A percentile compares a stretch with the other conserved stretches of the same genome.
phyloP scores from a whole-genome alignment of 2,888 invertebrate genomes.

The Diadegma fenestrale region DNA sequence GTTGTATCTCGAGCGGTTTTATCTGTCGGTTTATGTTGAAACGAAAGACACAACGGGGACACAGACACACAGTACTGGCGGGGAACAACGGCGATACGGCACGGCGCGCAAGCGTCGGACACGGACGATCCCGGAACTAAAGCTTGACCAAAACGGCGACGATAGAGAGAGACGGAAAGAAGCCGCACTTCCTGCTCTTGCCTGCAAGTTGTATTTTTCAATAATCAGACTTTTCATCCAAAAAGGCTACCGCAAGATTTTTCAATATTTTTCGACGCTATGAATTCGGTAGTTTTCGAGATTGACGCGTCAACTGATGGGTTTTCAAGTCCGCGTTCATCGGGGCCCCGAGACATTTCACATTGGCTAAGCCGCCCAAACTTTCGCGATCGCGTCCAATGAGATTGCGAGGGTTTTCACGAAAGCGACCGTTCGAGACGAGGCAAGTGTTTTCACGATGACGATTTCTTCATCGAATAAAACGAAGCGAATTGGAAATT shows the following conservation, averaged over 20 bases:
- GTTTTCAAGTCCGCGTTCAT: neutral
- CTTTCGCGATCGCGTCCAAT: neutral
- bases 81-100: conserved; percentile 63
- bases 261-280: neutral
- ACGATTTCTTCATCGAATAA: neutral
- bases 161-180: neutral
- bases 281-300: neutral
- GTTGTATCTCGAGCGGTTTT: conserved; percentile 3
- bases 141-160: neutral
- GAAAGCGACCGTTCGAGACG: neutral
- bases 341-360: neutral
- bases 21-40: conserved; percentile 38
- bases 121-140: conserved; percentile 64
- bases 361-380: neutral
- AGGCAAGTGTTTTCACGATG: neutral
- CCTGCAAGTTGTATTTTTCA: neutral
- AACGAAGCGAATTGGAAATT: neutral
- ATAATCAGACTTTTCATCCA: too few species aligned
- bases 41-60: conserved; percentile 41
- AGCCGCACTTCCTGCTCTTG: conserved; percentile 50
- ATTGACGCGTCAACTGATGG: neutral
- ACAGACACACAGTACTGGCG: conserved; percentile 54
- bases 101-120: conserved; percentile 81
- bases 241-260: neutral
- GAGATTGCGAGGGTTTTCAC: neutral